Base-by-base conservation (phyloP, 2,888 invertebrate genomes). In the Desoria tigrina region DNA sequence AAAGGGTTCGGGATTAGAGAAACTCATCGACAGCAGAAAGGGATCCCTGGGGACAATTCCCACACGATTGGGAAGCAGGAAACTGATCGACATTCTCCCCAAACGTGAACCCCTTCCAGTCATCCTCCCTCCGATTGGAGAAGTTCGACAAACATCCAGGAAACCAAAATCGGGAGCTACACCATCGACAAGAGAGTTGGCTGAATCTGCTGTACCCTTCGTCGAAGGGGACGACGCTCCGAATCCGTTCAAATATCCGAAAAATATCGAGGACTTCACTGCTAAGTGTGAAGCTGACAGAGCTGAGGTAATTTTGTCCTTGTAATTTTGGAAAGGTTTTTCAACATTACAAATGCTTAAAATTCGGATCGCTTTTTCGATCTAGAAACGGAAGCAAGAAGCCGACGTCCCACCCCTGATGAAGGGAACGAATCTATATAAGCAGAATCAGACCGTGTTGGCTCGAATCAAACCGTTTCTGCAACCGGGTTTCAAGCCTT, bases 231-330 rank as follows among this genome's bases (percentile, higher is more conserved):
- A 74, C 54, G 69, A 72, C 28, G 61, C 51, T 18, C 59, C 63
- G 11, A 76, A 76, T 66, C 75, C 75, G 0, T 76, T 76, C 49
- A 32, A 65, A 7, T 65, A 69, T 53, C 75, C 75, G 0, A 28
- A 61, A 11, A 70, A 74, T 61, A 66, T 75, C 4, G 65, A 73
- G 56, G 66, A 63, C 16, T 74, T 65, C 54, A 68, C 74, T 56
- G 51, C 50, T 26, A 56, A 65, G 45, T 21, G 39, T 2, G 64
- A 72, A 28, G 60, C 63, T 16, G 74, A 72, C 37, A 66, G 64
- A 55, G 59, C 65, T 6, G 53, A 74, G 49, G 75, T 75, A 27
- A 23, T 18, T 28, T 23, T 53, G 24, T n/a, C 27, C n/a, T 3
- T 28, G n/a, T 7, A 6, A 26, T 54, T 26, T n/a, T n/a, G n/a